phyloP scores from a whole-genome alignment of 1,140 invertebrate species.

The Eueides isabella region DNA sequence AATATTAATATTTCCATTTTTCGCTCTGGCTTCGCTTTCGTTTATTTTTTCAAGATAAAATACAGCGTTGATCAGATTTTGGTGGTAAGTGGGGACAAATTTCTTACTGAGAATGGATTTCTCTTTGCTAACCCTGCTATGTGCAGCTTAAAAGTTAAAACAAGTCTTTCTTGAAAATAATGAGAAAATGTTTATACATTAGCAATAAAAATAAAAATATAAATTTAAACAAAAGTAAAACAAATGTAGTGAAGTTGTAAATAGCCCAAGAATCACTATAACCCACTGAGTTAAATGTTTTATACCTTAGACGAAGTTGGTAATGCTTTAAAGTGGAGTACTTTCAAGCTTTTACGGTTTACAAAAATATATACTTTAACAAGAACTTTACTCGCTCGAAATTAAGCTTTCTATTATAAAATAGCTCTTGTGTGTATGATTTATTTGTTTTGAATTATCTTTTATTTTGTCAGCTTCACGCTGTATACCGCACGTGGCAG shows the following conservation, averaged over 20 bases:
- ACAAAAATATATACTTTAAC: slow-evolving; percentile 1
- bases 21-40: no score
- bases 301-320: slow-evolving; percentile 9
- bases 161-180: no score
- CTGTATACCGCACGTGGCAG: neutral
- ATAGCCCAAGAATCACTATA: neutral
- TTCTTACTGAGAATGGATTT: no score
- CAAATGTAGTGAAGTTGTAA: neutral
- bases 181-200: neutral
- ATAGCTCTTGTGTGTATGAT: neutral
- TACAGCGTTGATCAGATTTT: no score
- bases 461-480: neutral
- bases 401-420: neutral
- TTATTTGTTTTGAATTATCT: neutral
- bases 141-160: no score
- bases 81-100: no score
- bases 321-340: slow-evolving; percentile 5
- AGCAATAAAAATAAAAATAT: neutral
- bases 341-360: slow-evolving; percentile 8
- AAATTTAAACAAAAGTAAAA: neutral
- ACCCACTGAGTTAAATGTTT: neutral
- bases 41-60: no score
- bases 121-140: no score
- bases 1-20: no score
- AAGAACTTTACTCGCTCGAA: neutral